Evolutionary conservation across 1,140 invertebrate species (phyloP).

Genomic region (Meloidogyne chitwoodi): DNA sequence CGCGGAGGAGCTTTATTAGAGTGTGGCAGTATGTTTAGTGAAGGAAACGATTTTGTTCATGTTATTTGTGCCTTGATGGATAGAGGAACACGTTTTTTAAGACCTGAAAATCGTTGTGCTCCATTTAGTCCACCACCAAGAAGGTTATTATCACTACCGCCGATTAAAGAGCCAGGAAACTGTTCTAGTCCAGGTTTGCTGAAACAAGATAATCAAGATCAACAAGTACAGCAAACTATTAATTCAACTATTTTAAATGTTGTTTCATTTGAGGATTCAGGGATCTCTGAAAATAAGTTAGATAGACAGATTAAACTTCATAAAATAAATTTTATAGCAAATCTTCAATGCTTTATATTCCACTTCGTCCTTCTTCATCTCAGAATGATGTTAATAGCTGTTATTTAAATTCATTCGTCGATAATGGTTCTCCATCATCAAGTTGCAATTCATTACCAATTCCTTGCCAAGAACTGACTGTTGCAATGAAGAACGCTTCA

Average conservation of each 20-base stretch:
- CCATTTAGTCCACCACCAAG: constrained; percentile 17
- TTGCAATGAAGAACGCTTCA: not conserved
- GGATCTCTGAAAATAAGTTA: not conserved
- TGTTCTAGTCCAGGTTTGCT: not conserved
- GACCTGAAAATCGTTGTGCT: constrained; percentile 9
- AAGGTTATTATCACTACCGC: constrained; percentile 2
- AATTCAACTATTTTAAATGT: not conserved
- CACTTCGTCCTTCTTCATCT: not conserved
- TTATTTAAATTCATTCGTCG: not conserved
- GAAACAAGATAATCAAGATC: not conserved
- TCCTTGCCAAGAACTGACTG: not conserved
- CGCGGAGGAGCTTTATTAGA: constrained; percentile 31
- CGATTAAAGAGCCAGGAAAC: not conserved
- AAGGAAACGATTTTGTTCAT: constrained; percentile 21
- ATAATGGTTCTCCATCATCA: not conserved
- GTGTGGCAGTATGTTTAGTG: not conserved
- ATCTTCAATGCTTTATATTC: not conserved
- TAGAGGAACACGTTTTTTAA: constrained; percentile 19
- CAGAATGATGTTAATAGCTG: not conserved
- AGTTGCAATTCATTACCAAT: not conserved
- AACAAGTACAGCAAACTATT: not conserved
- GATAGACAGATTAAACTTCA: not conserved
- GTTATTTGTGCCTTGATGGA: constrained; percentile 34
- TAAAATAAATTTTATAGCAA: not conserved
- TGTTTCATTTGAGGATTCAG: not conserved